These are phyloP conservation scores for Podarcis muralis DNA, from an alignment of 2,113 vertebrate species.

Conservation along the genomic window DNA sequence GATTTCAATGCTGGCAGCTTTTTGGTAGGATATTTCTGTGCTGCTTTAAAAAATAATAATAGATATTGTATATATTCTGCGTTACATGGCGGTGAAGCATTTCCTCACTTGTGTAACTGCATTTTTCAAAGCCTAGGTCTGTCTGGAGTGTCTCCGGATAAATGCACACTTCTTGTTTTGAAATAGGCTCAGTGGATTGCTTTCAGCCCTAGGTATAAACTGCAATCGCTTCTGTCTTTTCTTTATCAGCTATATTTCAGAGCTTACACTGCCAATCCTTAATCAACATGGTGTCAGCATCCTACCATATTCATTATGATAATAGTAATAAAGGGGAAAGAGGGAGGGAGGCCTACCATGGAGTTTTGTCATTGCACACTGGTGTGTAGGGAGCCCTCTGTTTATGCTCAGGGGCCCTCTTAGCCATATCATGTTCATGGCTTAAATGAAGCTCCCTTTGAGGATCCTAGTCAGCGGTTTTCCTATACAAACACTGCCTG, in stretches of 20 bases:
- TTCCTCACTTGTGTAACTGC: neutral
- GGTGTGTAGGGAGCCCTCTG: neutral
- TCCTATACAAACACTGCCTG: neutral
- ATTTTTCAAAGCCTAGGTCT: neutral
- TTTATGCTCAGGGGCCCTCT: neutral
- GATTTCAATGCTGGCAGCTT: no score
- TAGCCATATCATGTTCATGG: neutral
- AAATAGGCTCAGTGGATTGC: neutral
- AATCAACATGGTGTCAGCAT: neutral
- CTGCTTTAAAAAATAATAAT: neutral
- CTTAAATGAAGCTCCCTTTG: neutral
- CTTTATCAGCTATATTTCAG: neutral
- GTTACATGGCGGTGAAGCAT: neutral
- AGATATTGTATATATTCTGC: neutral
- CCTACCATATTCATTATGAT: neutral
- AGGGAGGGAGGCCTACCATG: no score
- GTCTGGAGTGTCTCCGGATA: neutral
- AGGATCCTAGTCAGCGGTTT: neutral
- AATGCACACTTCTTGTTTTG: neutral
- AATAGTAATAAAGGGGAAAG: neutral
- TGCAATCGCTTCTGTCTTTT: neutral
- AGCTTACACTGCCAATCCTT: neutral
- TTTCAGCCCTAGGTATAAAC: neutral
- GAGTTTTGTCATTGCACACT: neutral
- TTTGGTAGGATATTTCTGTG: neutral